Evolutionary conservation across 2,113 vertebrate species (phyloP), one percentile per base, ranked within the genome.

Genomic region (Labeo rohita): DNA sequence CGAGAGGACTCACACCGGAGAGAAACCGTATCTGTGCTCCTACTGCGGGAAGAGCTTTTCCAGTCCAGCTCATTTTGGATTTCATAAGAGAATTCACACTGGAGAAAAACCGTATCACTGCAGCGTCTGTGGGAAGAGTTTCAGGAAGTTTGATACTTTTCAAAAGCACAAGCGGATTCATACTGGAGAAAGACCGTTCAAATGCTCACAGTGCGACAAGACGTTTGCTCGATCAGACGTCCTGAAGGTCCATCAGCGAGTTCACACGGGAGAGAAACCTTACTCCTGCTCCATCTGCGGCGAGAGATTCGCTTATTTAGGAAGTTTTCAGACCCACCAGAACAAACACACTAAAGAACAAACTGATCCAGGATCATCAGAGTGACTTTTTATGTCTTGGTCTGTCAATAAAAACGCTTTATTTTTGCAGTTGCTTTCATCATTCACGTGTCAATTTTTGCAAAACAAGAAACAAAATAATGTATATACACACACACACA

Each of bases 61-160:
- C 6, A 9, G 0, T 9, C 68, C 36, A 18, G 0, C 0, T 2
- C 68, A 18, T 9, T 70, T 18, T 16, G 15, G 0, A 18, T 0
- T 10, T 3, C 68, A 72, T 43, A 0, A 43, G 68, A 2, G 18
- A 9, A 3, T 5, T 1, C 68, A 72, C 36, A 72, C 36, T 8
- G 68, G 68, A 18, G 68, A 72, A 21, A 72, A 72, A 39, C 68
- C 36, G 0, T 39, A 72, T 39, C 36, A 72, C 15, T 72, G 68
- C 36, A 21, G 36, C 8, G 0, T 72, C 8, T 72, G 68, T 9
- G 68, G 36, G 36, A 43, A 43, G 68, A 43, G 16, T 43, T 72
- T 72, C 16, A 9, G 66, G 4, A 18, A 9, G 2, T 3, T 4
- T 1, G 3, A 0, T 59, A 59, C 0, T 0, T 59, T 70, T 4